These are phyloP conservation scores for Aplocera efformata DNA, from an alignment of 2,888 invertebrate species.

Conservation along the genomic window DNA sequence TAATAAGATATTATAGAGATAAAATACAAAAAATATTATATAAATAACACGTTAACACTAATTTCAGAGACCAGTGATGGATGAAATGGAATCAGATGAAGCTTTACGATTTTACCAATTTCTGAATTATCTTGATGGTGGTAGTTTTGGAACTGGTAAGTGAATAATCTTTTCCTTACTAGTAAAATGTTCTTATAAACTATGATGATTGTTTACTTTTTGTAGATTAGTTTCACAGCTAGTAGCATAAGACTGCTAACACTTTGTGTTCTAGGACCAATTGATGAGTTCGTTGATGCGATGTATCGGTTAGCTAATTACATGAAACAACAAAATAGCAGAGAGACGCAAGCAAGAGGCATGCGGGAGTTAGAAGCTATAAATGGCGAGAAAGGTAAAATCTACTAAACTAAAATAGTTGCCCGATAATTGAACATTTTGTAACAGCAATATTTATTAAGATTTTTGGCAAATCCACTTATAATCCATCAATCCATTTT, in stretches of 20 bases:
- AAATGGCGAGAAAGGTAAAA: constrained; percentile 67
- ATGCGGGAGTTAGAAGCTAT: constrained; percentile 74
- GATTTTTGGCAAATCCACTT: too few relatives aligned
- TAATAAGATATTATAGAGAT: too few relatives aligned
- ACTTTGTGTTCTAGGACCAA: constrained; percentile 48
- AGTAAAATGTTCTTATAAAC: too few relatives aligned
- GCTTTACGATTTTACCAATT: constrained; percentile 72
- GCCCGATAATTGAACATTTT: background rate
- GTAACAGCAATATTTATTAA: background rate
- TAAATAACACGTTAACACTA: background rate
- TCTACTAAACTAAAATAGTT: background rate
- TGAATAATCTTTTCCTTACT: background rate
- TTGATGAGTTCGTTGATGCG: constrained; percentile 72
- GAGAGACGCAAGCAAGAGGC: constrained; percentile 67
- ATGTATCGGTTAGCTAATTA: constrained; percentile 61
- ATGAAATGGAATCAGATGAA: constrained; percentile 75
- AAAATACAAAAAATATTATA: background rate
- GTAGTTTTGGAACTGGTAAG: constrained; percentile 74
- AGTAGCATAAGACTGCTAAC: too few relatives aligned
- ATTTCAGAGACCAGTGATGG: constrained; percentile 73
- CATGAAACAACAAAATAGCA: constrained; percentile 72
- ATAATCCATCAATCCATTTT: too few relatives aligned
- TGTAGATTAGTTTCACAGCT: too few relatives aligned
- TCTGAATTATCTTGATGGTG: constrained; percentile 72
- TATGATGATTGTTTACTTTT: too few relatives aligned